phyloP scores from a whole-genome alignment of 92 coral and sea anemone species.

The Phenganax subtilis region DNA sequence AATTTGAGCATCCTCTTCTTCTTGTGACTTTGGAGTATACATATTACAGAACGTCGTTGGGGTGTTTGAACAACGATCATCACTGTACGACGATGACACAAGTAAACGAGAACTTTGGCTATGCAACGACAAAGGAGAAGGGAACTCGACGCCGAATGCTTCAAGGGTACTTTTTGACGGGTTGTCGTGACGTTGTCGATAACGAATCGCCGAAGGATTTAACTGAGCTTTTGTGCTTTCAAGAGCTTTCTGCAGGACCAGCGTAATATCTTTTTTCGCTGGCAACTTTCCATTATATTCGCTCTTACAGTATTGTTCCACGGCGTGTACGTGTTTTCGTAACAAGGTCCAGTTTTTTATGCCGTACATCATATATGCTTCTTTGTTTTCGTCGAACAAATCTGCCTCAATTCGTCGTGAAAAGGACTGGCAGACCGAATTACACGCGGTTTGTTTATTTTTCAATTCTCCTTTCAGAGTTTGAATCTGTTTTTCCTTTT shows the following conservation, averaged over 20 bases:
- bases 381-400: conserved; percentile 22
- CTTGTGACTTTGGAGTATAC: background rate
- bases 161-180: background rate
- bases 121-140: too few relatives aligned
- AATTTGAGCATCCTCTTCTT: background rate
- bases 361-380: conserved; percentile 30
- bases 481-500: conserved; percentile 12
- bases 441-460: conserved; percentile 19
- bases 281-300: conserved; percentile 1
- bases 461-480: conserved; percentile 5
- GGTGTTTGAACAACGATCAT: background rate
- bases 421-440: conserved; percentile 13
- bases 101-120: background rate
- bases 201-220: background rate
- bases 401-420: conserved; percentile 27
- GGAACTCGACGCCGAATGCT: background rate
- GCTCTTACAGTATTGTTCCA: conserved; percentile 11
- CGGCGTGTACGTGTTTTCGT: conserved; percentile 41
- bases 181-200: background rate
- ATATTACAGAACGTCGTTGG: background rate
- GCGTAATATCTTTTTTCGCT: background rate
- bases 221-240: background rate
- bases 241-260: background rate
- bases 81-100: background rate
- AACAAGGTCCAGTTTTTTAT: conserved; percentile 36